These are phyloP conservation scores for Kryptolebias marmoratus DNA, from an alignment of 2,113 vertebrate species.

Conservation along the genomic window DNA sequence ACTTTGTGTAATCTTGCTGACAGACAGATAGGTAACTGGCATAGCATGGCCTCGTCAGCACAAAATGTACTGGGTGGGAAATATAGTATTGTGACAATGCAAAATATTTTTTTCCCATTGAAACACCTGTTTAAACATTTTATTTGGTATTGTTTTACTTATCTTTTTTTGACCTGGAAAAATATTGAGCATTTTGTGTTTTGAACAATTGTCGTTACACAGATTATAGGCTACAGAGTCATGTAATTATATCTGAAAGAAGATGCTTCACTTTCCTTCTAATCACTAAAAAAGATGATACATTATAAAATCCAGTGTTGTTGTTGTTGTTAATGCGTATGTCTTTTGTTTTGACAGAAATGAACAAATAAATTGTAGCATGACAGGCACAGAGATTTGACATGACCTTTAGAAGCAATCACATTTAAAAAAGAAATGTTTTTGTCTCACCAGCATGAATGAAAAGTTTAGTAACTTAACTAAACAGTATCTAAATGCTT, in stretches of 20 bases:
- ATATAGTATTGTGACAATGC: no score
- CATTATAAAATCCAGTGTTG: background rate
- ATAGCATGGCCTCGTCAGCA: background rate
- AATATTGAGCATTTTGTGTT: no score
- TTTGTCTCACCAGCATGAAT: background rate
- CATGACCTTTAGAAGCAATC: conserved; percentile 8
- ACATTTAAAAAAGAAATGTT: conserved; percentile 7
- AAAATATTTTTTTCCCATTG: no score
- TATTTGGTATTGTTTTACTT: no score
- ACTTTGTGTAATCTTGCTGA: background rate
- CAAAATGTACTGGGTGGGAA: background rate
- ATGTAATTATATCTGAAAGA: background rate
- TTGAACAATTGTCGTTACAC: background rate
- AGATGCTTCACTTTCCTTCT: background rate
- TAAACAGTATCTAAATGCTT: background rate
- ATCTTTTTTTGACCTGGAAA: no score
- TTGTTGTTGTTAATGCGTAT: background rate
- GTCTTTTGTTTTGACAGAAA: conserved; percentile 1
- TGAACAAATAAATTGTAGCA: background rate
- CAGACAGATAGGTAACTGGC: background rate
- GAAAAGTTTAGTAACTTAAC: background rate
- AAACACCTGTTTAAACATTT: no score
- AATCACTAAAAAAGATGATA: background rate
- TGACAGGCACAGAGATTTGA: background rate
- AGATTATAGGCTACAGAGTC: background rate